phyloP scores from a whole-genome alignment of 2,113 vertebrate species.

The Engystomops pustulosus region DNA sequence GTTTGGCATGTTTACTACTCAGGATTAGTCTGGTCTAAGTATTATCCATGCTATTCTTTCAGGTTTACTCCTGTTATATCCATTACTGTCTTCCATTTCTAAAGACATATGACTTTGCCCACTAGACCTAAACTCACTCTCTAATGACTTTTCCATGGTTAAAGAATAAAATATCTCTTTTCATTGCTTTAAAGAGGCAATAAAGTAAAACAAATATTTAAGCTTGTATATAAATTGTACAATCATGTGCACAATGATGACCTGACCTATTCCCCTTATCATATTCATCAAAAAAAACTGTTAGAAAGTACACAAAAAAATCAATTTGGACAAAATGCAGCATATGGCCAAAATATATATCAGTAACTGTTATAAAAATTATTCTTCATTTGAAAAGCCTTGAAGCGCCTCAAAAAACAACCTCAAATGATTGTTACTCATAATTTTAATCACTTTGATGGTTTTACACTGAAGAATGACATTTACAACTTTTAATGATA shows the following conservation, averaged over 20 bases:
- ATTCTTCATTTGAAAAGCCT: too few relatives aligned
- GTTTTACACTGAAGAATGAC: too few relatives aligned
- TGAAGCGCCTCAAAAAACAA: too few relatives aligned
- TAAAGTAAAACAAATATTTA: slow-evolving; percentile 20
- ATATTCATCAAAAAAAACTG: not conserved
- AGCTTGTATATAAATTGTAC: not conserved
- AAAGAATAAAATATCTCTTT: slow-evolving; percentile 15
- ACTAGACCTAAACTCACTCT: not conserved
- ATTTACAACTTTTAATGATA: too few relatives aligned
- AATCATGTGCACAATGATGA: not conserved
- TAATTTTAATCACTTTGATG: too few relatives aligned
- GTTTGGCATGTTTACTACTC: not conserved
- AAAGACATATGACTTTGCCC: not conserved
- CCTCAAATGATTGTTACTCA: too few relatives aligned
- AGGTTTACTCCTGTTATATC: slow-evolving; percentile 16
- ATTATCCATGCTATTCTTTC: not conserved
- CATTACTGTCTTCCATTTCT: slow-evolving; percentile 23
- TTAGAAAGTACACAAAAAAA: too few relatives aligned
- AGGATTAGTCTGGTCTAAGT: not conserved
- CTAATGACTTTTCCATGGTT: slow-evolving; percentile 33
- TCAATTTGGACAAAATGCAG: too few relatives aligned
- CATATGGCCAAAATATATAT: too few relatives aligned
- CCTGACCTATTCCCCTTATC: not conserved
- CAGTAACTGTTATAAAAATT: too few relatives aligned
- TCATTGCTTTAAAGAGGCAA: not conserved